Evolutionary conservation across 2,113 vertebrate species (phyloP).

Genomic region (Engraulis encrasicolus): DNA sequence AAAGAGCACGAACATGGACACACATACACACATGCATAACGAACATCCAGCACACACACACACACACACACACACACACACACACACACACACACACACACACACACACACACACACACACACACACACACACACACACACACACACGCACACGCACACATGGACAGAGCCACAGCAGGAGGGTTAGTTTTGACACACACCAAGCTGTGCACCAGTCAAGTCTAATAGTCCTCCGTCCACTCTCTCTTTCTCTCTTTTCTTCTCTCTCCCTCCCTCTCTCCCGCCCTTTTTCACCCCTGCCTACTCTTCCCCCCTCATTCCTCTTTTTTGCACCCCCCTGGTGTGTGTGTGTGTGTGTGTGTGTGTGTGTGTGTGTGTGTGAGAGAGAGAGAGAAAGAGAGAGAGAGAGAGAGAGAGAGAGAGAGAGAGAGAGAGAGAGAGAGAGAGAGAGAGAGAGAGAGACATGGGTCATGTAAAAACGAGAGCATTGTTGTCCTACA

Average conservation of each 20-base stretch:
- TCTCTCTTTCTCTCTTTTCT: slow-evolving; percentile 26
- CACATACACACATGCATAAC: background rate
- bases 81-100: background rate
- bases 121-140: background rate
- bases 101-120: background rate
- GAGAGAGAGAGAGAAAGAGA: no score
- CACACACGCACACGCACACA: background rate
- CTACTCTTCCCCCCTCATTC: background rate
- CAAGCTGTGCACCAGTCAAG: slow-evolving; percentile 17
- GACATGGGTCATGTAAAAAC: no score
- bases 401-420: no score
- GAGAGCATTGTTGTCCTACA: background rate
- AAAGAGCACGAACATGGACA: background rate
- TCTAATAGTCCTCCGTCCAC: slow-evolving; percentile 23
- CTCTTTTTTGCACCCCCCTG: no score
- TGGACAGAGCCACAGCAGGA: background rate
- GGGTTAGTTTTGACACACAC: background rate
- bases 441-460: no score
- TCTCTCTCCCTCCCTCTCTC: background rate
- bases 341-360: no score
- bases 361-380: no score
- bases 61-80: background rate
- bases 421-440: no score
- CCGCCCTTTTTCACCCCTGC: background rate
- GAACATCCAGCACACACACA: background rate